Evolutionary conservation across 2,113 vertebrate genomes (phyloP).

Genomic region (Calonectris borealis): DNA sequence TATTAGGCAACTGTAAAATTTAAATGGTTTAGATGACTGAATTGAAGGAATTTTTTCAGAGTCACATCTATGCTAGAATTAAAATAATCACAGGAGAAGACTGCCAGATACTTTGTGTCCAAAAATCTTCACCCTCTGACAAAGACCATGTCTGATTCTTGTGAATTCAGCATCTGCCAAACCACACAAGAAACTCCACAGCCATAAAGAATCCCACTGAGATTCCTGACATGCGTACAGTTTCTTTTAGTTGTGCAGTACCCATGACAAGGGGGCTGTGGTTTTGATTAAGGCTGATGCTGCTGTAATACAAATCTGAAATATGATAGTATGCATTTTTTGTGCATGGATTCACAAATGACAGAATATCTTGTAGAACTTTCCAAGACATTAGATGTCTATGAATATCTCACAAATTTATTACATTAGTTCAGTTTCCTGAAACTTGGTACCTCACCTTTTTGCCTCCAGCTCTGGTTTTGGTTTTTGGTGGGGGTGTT

Average conservation of each 20-base stretch:
- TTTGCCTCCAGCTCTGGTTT: neutral
- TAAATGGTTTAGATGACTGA: neutral
- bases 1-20: neutral
- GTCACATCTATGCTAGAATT: neutral
- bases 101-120: neutral
- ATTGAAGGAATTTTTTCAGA: neutral
- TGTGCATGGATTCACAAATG: neutral
- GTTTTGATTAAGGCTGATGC: neutral
- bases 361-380: neutral
- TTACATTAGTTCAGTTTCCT: neutral
- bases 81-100: neutral
- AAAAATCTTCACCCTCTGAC: neutral
- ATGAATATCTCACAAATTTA: neutral
- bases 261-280: neutral
- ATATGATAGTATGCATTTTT: neutral
- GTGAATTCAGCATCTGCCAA: neutral
- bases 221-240: neutral
- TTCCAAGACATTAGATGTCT: neutral
- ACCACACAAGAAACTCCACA: neutral
- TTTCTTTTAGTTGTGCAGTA: neutral
- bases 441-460: neutral
- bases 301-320: neutral
- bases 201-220: neutral
- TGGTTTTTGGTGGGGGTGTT: fast-evolving
- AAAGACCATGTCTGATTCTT: neutral